phyloP scores from a whole-genome alignment of 2,113 vertebrate genomes.

The Anolis carolinensis region DNA sequence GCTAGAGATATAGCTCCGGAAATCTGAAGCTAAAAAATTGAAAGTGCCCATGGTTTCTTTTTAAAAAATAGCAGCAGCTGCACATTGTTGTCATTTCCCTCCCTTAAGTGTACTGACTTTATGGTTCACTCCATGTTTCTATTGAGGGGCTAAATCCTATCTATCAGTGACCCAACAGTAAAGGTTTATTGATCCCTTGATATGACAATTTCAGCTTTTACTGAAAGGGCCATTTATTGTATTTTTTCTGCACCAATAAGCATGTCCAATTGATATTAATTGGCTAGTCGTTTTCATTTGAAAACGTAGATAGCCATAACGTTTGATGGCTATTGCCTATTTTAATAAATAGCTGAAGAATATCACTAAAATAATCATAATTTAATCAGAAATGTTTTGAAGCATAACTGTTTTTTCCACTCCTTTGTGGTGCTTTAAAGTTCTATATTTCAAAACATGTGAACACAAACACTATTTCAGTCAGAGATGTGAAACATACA shows the following conservation, averaged over 20 bases:
- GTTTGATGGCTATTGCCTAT: slow-evolving; percentile 32
- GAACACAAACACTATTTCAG: not conserved
- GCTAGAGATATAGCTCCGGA: not conserved
- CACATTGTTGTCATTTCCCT: not conserved
- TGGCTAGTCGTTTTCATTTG: slow-evolving; percentile 46
- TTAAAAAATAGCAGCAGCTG: slow-evolving; percentile 10
- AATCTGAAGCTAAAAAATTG: not conserved
- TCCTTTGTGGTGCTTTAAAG: not conserved
- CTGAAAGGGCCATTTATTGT: slow-evolving; percentile 22
- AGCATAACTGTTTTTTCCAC: not conserved
- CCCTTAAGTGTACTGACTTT: not conserved
- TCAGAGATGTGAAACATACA: too few species aligned
- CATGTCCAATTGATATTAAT: slow-evolving; percentile 54
- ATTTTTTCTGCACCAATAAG: not conserved
- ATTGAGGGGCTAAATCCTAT: not conserved
- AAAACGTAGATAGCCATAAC: not conserved
- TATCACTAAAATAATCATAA: slow-evolving; percentile 15
- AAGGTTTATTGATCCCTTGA: slow-evolving; percentile 28
- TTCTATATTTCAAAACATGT: not conserved
- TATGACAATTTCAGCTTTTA: not conserved
- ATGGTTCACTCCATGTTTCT: not conserved
- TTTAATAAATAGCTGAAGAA: slow-evolving; percentile 23
- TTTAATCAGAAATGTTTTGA: slow-evolving; percentile 28
- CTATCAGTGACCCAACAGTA: not conserved
- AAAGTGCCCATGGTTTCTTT: slow-evolving; percentile 6